Percentiles rank a stretch among this genome's conserved stretches.
These are phyloP conservation scores for Pimpla rufipes DNA, from an alignment of 2,888 invertebrate genomes.

Conservation along the genomic window DNA sequence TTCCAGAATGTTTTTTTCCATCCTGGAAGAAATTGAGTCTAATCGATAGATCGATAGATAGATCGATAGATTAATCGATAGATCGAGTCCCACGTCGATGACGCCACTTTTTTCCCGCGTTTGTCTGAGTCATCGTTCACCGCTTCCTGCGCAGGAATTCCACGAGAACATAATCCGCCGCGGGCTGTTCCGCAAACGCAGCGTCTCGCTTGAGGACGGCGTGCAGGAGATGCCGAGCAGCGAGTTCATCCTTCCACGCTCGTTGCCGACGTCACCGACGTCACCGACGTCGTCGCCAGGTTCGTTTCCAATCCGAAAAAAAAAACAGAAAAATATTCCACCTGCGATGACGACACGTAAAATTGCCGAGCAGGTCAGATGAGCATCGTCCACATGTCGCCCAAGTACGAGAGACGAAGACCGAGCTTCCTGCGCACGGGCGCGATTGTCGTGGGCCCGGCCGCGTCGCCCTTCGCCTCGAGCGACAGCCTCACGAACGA, in stretches of 20 bases:
- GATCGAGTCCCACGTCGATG: background rate
- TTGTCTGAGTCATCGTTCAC: background rate
- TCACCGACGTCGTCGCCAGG: slow-evolving; percentile 81
- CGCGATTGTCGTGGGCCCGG: slow-evolving; percentile 77
- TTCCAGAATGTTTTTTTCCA: too few species aligned
- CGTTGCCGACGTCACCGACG: slow-evolving; percentile 89
- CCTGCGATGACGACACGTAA: background rate
- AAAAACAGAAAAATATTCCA: too few species aligned
- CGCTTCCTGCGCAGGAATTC: slow-evolving; percentile 88
- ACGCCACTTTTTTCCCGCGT: background rate
- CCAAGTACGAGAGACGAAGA: slow-evolving; percentile 67
- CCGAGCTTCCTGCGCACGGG: slow-evolving; percentile 70
- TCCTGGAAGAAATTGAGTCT: too few species aligned
- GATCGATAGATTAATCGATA: too few species aligned
- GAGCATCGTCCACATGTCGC: slow-evolving; percentile 59
- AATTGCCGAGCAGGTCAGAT: slow-evolving; percentile 40
- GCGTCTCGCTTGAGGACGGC: slow-evolving; percentile 90
- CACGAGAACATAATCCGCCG: slow-evolving; percentile 93
- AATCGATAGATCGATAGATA: too few species aligned
- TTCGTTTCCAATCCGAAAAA: slow-evolving; percentile 44
- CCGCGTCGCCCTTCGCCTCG: slow-evolving; percentile 91
- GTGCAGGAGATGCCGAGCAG: slow-evolving; percentile 83
- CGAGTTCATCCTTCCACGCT: slow-evolving; percentile 86
- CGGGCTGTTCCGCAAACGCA: slow-evolving; percentile 91
- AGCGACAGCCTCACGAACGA: slow-evolving; percentile 94